Percentiles rank a stretch among this genome's conserved stretches.
phyloP scores from a whole-genome alignment of 2,888 invertebrate genomes.

The Andrena minutula region DNA sequence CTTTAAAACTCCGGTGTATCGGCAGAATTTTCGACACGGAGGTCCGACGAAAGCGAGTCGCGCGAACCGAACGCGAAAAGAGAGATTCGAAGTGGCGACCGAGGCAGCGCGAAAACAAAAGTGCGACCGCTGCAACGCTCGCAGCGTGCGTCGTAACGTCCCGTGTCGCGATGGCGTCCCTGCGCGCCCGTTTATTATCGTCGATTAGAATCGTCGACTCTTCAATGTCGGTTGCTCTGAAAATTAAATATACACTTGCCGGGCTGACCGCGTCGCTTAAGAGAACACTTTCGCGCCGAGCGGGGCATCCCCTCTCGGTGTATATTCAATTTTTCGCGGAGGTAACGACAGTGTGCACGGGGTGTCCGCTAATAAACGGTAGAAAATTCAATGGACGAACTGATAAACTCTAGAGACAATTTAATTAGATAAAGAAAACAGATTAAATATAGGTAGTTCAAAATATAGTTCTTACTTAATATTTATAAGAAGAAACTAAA shows the following conservation, averaged over 20 bases:
- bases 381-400: no score
- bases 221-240: conserved; percentile 58
- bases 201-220: conserved; percentile 69
- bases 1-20: background rate
- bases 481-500: no score
- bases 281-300: conserved; percentile 37
- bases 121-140: background rate
- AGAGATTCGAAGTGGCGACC: background rate
- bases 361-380: no score
- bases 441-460: no score
- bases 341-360: conserved; percentile 4
- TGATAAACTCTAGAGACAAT: no score
- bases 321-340: conserved; percentile 12
- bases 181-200: conserved; percentile 64
- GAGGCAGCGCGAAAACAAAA: conserved; percentile 10
- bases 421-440: no score
- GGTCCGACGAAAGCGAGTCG: conserved; percentile 3
- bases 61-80: background rate
- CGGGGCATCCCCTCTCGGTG: background rate
- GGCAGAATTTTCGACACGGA: background rate
- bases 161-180: conserved; percentile 34
- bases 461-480: no score
- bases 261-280: conserved; percentile 32
- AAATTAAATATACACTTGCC: conserved; percentile 62
- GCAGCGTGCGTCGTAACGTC: conserved; percentile 8